Evolutionary conservation across 2,888 invertebrate genomes (phyloP), one percentile per base, ranked within the genome.

Genomic region (Sabellastarte sp.): DNA sequence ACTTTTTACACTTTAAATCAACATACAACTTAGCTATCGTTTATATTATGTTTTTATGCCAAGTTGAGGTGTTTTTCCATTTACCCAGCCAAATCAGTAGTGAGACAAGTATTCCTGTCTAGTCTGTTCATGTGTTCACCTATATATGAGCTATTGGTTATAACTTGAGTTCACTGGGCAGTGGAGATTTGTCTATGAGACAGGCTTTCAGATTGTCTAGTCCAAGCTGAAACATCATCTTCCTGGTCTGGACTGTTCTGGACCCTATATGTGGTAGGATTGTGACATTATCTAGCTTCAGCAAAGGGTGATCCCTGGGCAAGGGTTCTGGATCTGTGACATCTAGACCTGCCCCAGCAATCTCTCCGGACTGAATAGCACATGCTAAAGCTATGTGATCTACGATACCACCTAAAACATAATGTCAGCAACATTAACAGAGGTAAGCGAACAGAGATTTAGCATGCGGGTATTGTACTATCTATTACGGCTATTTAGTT

Each of bases 251-350:
- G 24, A 53, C 4, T 26, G 53, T 53, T 5, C 15, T 26, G 5
- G 53, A 53, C 15, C 53, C 53, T 5, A 5, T 20, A 26, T 53
- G 53, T 53, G 53, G 53, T 10, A 26, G 5, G 28, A 53, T 53
- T 10, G 26, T 26, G 26, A 10, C 5, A 26, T 53, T 53, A 5
- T 10, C 15, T 20, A 10, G 24, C 53, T 53, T 10, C 24, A 93
- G 87, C 30, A 96, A 85, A 1, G 90, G 90, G 84, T 88, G 89
- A 73, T 92, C 88, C 2, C 90, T 78, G 0, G 94, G 93, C 64
- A 96, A 84, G 0, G 95, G 96, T 81, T 96, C 96, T 0, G 95
- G 95, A 1, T 90, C 90, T 67, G 91, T 93, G 0, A 96, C 95
- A 86, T 96, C 96, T 31, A 96, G 85, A 0, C 95, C 95, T 0